Evolutionary conservation across 2,113 vertebrate species (phyloP).

Genomic region (Microcebus griseorufus): DNA sequence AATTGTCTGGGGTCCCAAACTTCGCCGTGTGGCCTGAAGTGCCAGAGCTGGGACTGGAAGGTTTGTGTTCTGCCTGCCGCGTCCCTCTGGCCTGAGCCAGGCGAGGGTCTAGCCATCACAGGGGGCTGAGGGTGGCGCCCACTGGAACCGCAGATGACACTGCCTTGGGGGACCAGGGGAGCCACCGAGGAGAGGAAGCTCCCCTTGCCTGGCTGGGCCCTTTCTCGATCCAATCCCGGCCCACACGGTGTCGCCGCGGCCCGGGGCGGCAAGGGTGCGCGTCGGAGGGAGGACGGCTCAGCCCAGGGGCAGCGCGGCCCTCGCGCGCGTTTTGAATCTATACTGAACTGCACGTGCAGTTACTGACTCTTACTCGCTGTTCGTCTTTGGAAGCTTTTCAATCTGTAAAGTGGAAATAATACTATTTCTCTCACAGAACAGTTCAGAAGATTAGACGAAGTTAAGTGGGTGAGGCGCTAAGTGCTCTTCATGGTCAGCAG

Average conservation of each 20-base stretch:
- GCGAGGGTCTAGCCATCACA: background rate
- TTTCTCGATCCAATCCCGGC: background rate
- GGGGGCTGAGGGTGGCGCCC: background rate
- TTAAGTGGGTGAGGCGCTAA: background rate
- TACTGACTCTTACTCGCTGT: background rate
- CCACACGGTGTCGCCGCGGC: too few species aligned
- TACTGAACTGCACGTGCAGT: background rate
- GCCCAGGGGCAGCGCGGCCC: background rate
- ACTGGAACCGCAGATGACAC: background rate
- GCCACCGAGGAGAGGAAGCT: background rate
- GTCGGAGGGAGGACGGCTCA: too few species aligned
- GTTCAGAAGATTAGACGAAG: background rate
- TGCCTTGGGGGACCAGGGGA: background rate
- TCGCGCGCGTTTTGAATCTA: background rate
- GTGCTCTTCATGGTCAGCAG: rapidly evolving
- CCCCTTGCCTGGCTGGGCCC: background rate
- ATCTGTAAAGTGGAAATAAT: background rate
- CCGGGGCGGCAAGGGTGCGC: background rate
- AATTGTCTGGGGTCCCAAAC: background rate
- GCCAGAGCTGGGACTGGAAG: background rate
- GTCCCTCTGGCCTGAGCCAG: background rate
- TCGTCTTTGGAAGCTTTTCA: background rate
- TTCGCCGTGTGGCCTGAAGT: rapidly evolving
- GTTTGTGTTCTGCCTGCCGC: background rate
- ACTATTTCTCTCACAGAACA: background rate